Evolutionary conservation across 2,888 invertebrate species (phyloP), one percentile per base, ranked within the genome.

Genomic region (Xanthia icteritia): DNA sequence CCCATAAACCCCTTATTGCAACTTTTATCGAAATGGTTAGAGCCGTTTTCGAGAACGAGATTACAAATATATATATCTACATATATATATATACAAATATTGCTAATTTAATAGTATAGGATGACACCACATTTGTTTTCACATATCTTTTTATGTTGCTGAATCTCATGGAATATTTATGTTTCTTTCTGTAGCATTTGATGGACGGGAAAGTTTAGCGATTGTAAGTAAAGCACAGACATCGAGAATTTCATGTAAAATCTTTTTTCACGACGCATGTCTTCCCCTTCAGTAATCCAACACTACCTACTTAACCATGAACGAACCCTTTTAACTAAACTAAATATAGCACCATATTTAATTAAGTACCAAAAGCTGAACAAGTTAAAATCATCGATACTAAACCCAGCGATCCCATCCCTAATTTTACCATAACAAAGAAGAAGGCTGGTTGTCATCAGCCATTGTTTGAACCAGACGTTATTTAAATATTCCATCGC

Each of bases 381-480:
- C 56, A n/a, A 36, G 36, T 64, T 17, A 39, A 60, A 74, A 48
- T 48, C 61, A 58, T 79, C 83, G 89, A 87, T 81, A 79, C 65
- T 20, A 45, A 77, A 68, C 68, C 60, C 60, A 80, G 76, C 63
- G 36, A 79, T 73, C 90, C 91, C 91, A 87, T 89, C 92, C 92
- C 93, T 93, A 93, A 92, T 92, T 93, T 94, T 93, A 94, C 91
- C 94, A 94, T 94, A 93, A 95, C 94, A 95, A 96, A 94, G 93
- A 91, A 87, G 88, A 90, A 92, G 92, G 93, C 89, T 91, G 92
- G 91, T 92, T 93, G 93, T 93, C 93, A 93, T 89, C 90, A 79
- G 76, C 94, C 93, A 95, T 96, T 96, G 96, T 96, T 95, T 93
- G 91, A 89, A 86, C 90, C 95, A 95, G 95, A 96, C 95, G 93